Evolutionary conservation across 2,113 vertebrate species (phyloP).

Genomic region (Limanda limanda): DNA sequence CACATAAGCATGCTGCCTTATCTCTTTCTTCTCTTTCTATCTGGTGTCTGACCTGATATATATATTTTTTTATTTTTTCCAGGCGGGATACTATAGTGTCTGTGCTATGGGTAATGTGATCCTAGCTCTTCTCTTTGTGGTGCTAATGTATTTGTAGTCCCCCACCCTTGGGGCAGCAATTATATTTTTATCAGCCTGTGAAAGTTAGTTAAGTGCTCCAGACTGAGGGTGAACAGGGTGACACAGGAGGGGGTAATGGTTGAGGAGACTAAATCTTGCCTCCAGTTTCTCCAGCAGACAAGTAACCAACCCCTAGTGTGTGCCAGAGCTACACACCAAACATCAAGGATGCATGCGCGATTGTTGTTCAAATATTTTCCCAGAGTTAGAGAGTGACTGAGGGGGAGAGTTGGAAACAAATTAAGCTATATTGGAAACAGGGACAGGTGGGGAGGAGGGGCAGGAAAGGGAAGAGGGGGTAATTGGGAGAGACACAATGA

Average conservation of each 20-base stretch:
- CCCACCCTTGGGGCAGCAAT: slow-evolving; percentile 56
- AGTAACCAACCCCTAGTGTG: background rate
- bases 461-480: slow-evolving; percentile 35
- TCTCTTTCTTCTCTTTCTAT: slow-evolving; percentile 3
- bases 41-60: slow-evolving; percentile 30
- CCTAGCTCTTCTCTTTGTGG: slow-evolving; percentile 69
- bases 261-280: slow-evolving; percentile 38
- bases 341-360: slow-evolving; percentile 47
- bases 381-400: slow-evolving; percentile 37
- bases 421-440: slow-evolving; percentile 63
- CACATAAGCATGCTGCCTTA: slow-evolving; percentile 10
- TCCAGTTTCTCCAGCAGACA: slow-evolving; percentile 21
- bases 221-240: slow-evolving; percentile 44
- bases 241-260: slow-evolving; percentile 15
- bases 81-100: slow-evolving; percentile 39
- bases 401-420: slow-evolving; percentile 43
- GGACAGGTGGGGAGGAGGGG: slow-evolving; percentile 23
- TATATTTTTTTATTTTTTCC: background rate
- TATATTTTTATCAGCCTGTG: slow-evolving; percentile 79
- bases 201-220: slow-evolving; percentile 73
- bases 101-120: slow-evolving; percentile 60
- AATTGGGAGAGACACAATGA: slow-evolving; percentile 48
- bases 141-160: slow-evolving; percentile 70
- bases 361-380: slow-evolving; percentile 54
- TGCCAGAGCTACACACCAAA: background rate